These are phyloP conservation scores for Chamaetylas fuelleborni DNA, from an alignment of 2,113 vertebrate species.

Conservation along the genomic window DNA sequence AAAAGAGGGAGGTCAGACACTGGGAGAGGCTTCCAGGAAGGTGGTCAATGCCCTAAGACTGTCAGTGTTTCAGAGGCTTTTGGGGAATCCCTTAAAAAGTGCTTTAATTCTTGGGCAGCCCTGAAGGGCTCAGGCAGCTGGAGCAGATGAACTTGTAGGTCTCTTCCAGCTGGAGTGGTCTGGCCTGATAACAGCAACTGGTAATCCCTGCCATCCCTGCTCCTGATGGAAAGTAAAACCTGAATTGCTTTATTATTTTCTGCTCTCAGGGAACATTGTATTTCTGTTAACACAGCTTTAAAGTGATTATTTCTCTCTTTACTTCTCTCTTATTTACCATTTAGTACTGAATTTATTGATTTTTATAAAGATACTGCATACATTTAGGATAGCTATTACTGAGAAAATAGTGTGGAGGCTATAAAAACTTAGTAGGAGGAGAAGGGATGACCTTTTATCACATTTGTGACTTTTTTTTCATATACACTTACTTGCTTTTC, in stretches of 20 bases:
- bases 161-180: not conserved
- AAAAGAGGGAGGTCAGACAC: not conserved
- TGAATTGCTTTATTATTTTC: not conserved
- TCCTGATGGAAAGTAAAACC: not conserved
- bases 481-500: not conserved
- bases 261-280: not conserved
- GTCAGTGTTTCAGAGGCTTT: not conserved
- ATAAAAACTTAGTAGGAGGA: not conserved
- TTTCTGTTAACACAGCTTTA: not conserved
- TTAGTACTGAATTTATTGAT: not conserved
- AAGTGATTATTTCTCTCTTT: not conserved
- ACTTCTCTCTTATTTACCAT: not conserved
- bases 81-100: not conserved
- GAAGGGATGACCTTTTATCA: not conserved
- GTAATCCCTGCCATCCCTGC: not conserved
- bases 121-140: not conserved
- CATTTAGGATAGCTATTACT: not conserved
- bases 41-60: not conserved
- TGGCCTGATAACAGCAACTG: not conserved
- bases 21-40: not conserved
- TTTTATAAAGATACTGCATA: not conserved
- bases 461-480: not conserved
- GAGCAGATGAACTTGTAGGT: not conserved
- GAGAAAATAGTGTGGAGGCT: not conserved
- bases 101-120: not conserved